Evolutionary conservation across 2,113 vertebrate species (phyloP).

Genomic region (Elanoides forficatus): DNA sequence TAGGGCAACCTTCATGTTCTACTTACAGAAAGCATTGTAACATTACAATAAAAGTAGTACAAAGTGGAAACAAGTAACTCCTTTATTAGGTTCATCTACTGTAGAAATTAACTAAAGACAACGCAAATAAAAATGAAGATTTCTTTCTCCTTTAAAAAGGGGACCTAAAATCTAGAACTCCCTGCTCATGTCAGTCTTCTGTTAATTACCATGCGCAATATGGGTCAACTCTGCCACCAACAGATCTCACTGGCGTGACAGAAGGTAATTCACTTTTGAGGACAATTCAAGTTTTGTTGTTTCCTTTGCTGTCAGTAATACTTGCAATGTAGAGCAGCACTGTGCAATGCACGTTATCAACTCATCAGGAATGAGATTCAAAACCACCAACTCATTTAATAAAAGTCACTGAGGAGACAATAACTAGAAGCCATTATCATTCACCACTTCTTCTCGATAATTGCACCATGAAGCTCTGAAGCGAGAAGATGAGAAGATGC

Average conservation of each 20-base stretch:
- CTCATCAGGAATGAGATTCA: background rate
- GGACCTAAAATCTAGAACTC: background rate
- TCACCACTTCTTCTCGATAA: background rate
- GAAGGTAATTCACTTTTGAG: background rate
- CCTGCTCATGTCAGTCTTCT: background rate
- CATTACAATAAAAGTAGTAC: background rate
- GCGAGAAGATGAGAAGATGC: background rate
- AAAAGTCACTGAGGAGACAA: background rate
- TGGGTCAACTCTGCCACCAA: background rate
- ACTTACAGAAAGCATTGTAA: background rate
- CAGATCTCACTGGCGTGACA: background rate
- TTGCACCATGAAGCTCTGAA: background rate
- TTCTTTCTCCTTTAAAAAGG: background rate
- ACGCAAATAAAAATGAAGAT: background rate
- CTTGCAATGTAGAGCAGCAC: background rate
- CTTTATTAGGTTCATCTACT: background rate
- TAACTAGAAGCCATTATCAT: background rate
- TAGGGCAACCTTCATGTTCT: background rate
- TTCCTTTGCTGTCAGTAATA: background rate
- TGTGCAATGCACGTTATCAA: fast-evolving
- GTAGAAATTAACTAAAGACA: background rate
- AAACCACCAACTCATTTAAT: background rate
- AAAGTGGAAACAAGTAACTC: background rate
- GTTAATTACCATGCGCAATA: background rate
- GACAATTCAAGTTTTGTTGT: background rate